phyloP scores from a whole-genome alignment of 1,140 invertebrate genomes.

The Drusus annulatus region DNA sequence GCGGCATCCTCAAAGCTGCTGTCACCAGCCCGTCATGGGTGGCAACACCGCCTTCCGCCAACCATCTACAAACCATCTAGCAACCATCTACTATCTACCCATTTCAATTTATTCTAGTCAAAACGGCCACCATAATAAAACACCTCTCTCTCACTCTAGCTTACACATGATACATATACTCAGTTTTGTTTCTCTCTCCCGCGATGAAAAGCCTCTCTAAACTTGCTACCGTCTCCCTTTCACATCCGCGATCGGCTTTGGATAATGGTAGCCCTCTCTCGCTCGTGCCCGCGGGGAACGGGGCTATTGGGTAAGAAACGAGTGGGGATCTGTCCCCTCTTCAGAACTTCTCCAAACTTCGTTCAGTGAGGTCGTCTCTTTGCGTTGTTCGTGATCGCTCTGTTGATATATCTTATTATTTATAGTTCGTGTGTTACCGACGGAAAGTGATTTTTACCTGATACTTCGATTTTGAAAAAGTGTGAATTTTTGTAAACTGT shows the following conservation, averaged over 20 bases:
- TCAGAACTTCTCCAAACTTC: slow-evolving; percentile 67
- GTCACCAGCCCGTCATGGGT: slow-evolving; percentile 78
- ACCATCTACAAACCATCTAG: too few species aligned
- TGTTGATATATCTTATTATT: not conserved
- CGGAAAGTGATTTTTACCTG: slow-evolving; percentile 6
- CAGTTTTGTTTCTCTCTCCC: slow-evolving; percentile 61
- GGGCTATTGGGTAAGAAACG: slow-evolving; percentile 57
- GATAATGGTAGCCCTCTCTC: not conserved
- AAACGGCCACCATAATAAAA: slow-evolving; percentile 54
- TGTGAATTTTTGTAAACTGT: not conserved
- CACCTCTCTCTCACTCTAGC: slow-evolving; percentile 24
- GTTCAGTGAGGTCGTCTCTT: slow-evolving; percentile 62
- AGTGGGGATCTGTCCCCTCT: slow-evolving; percentile 65
- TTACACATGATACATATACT: not conserved
- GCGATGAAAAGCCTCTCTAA: slow-evolving; percentile 40
- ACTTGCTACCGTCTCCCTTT: slow-evolving; percentile 47
- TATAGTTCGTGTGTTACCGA: slow-evolving; percentile 30
- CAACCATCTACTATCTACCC: slow-evolving; percentile 57
- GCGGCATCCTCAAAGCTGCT: slow-evolving; percentile 73
- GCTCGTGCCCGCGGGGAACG: not conserved
- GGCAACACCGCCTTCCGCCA: slow-evolving; percentile 68
- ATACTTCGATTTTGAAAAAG: slow-evolving; percentile 6
- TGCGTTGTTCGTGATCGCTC: slow-evolving; percentile 42
- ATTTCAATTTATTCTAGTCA: slow-evolving; percentile 58
- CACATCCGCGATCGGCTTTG: not conserved